Conservation (phyloP, 2,797 vertebrate genomes). For the Melanotaenia trifasciata region DNA sequence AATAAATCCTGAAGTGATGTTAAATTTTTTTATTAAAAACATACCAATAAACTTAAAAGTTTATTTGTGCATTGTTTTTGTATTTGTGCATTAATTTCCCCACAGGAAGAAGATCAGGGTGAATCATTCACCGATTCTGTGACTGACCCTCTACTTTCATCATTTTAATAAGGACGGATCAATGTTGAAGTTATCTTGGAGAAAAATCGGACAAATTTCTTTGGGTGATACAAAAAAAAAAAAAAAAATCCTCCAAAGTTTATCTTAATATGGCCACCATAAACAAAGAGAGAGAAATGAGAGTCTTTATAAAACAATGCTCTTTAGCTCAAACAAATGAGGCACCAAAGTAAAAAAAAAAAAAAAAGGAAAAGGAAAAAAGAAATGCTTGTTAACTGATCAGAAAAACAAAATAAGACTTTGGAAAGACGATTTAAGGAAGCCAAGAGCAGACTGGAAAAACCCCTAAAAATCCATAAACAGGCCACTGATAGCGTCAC, state of each 20-base stretch:
- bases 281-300: neutral
- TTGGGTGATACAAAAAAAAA: neutral
- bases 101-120: neutral
- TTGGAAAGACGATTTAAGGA: slow-evolving; percentile 36
- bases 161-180: slow-evolving; percentile 39
- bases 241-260: neutral
- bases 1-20: neutral
- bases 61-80: neutral
- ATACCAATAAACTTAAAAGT: neutral
- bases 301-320: too few species aligned
- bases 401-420: slow-evolving; percentile 55
- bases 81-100: neutral
- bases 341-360: neutral
- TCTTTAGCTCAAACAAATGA: slow-evolving; percentile 18
- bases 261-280: neutral
- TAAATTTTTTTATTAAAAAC: neutral
- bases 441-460: slow-evolving; percentile 44
- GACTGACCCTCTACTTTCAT: neutral
- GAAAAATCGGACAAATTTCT: slow-evolving; percentile 2
- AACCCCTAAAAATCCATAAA: neutral
- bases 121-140: neutral
- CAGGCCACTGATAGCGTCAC: slow-evolving; percentile 5
- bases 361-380: neutral
- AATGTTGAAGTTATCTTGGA: neutral
- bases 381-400: neutral